Percentiles rank a stretch among this genome's conserved stretches.
Conservation (phyloP, 2,797 vertebrate species). For the Cephalopachus bancanus region DNA sequence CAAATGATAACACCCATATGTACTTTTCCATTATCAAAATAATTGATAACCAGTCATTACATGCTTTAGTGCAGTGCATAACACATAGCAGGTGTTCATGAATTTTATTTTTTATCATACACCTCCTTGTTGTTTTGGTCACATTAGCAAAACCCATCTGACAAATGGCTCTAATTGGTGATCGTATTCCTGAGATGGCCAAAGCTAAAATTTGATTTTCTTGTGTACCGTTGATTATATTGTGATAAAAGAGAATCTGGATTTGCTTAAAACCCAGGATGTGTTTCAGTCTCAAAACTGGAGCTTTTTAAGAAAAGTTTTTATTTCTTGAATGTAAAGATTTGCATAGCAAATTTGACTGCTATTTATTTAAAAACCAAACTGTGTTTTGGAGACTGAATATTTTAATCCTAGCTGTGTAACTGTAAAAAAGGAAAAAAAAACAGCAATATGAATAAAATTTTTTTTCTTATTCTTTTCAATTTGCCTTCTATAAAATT, state of each 20-base stretch:
- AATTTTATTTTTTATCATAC: not conserved
- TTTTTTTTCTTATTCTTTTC: not conserved
- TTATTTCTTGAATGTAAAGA: not conserved
- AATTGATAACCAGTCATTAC: not conserved
- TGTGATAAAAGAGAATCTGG: not conserved
- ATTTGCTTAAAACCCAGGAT: not conserved
- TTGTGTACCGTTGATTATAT: constrained; percentile 44
- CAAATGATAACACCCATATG: not conserved
- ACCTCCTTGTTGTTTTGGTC: not conserved
- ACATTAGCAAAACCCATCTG: not conserved
- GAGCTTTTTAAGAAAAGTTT: not conserved
- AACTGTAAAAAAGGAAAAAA: constrained; percentile 28
- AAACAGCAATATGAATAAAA: not conserved
- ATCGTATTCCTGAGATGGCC: not conserved
- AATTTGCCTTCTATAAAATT: constrained; percentile 1
- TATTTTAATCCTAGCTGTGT: not conserved
- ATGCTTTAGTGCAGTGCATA: not conserved
- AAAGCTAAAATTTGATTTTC: constrained; percentile 49
- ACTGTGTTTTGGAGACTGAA: not conserved
- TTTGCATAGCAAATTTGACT: constrained; percentile 46
- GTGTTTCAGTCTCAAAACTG: constrained; percentile 6
- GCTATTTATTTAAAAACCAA: constrained; percentile 55
- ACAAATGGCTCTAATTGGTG: constrained; percentile 29
- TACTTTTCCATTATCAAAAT: not conserved
- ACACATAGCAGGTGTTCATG: not conserved